These are phyloP conservation scores for Trogon melanurus DNA, from an alignment of 2,113 vertebrate species.

Conservation along the genomic window DNA sequence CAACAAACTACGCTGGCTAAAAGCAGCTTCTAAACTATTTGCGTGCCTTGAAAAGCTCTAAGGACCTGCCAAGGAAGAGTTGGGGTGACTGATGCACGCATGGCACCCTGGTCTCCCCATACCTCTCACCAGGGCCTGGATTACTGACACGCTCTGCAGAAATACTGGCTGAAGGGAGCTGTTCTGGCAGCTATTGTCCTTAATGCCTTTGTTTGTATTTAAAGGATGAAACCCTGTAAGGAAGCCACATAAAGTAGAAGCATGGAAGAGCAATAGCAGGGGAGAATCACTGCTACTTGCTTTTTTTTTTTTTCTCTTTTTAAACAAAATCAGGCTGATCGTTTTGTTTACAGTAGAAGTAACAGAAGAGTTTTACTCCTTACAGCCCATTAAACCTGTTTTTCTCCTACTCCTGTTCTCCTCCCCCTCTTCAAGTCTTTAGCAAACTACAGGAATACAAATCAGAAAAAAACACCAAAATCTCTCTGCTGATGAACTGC, in stretches of 20 bases:
- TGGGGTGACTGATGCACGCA: neutral
- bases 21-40: neutral
- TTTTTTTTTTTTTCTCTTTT: neutral
- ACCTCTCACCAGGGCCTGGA: neutral
- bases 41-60: neutral
- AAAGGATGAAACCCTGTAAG: neutral
- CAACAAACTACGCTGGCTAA: neutral
- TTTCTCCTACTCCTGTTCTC: conserved; percentile 49
- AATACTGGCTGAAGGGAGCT: neutral
- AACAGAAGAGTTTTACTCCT: conserved; percentile 66
- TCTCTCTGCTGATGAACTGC: conserved; percentile 63
- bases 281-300: conserved; percentile 53
- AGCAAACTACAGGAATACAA: conserved; percentile 62
- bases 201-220: conserved; percentile 1
- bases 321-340: conserved; percentile 47
- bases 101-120: neutral
- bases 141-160: neutral
- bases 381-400: conserved; percentile 69
- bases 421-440: conserved; percentile 43
- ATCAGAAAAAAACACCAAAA: conserved; percentile 14
- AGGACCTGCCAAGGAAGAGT: neutral
- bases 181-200: neutral
- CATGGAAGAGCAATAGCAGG: neutral
- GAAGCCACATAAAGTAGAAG: neutral
- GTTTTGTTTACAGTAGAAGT: conserved; percentile 64